Base-by-base conservation (phyloP, 2,888 invertebrate genomes). In the Tinea semifulvella region DNA sequence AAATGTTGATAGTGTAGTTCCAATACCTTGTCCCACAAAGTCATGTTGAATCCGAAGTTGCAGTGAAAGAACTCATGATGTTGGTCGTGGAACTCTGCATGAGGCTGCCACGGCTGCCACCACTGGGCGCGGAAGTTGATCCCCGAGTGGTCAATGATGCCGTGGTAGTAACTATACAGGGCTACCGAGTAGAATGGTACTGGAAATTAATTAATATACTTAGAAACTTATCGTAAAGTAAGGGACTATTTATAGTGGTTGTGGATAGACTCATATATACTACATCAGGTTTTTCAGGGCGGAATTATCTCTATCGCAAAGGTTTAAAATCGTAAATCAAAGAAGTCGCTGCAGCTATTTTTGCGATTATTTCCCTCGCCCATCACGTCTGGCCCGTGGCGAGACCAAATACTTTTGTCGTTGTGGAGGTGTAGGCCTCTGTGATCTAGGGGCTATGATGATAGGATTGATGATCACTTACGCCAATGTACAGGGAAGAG, bases 31-130 rank as follows among this genome's bases (percentile, higher is more conserved):
- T 90, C 90, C 88, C 90, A 90, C 25, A 85, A 48, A 35, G 65
- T 73, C 62, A 87, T 85, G 58, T 91, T 90, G 59, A 90, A 90
- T 1, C 87, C 89, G 54, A 89, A 90, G 67, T 91, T 91, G 56
- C 88, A 87, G 57, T 90, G 90, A 70, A 88, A 89, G 67, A 89
- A 89, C 68, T 90, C 88, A 54, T 90, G 91, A 52, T 91, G 91
- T 56, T 90, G 85, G 58, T 90, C 91, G 53, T 91, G 90, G 68
- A 90, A 90, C 48, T 87, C 86, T 0, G 87, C 86, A 52, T 88
- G 86, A 0, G 89, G 89, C 60, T 89, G 88, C 88, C 88, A 88
- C 0, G 89, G 89, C 65, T 89, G 89, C 88, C 88, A 89, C 89
- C 89, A 90, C 42, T 80, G 73, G 0, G 87, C 71, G 60, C 88